These are phyloP conservation scores for Panagrolaimus sp. DNA, from an alignment of 1,140 invertebrate species.

Conservation along the genomic window DNA sequence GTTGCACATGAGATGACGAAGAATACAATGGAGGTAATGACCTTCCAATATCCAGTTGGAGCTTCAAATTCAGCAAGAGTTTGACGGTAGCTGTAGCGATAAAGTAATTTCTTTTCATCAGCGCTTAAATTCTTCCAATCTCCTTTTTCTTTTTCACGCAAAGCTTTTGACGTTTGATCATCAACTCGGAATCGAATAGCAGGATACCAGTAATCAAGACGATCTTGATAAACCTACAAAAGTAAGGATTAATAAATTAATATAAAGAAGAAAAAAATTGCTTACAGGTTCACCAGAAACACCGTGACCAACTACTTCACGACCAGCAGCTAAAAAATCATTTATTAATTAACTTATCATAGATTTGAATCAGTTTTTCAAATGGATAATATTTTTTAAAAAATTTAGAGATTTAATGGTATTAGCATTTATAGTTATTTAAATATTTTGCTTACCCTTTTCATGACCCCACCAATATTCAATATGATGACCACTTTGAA, in stretches of 20 bases:
- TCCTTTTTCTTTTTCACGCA: constrained; percentile 50
- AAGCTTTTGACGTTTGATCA: constrained; percentile 44
- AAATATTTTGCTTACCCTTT: too few species aligned
- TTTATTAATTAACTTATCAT: too few species aligned
- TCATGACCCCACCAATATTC: constrained; percentile 57
- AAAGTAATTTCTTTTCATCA: constrained; percentile 57
- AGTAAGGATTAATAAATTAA: not conserved
- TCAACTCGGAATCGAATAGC: constrained; percentile 59
- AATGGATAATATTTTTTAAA: too few species aligned
- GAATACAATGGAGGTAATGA: constrained; percentile 36
- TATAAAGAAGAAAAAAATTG: not conserved
- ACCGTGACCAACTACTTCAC: constrained; percentile 54
- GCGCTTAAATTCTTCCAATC: constrained; percentile 54
- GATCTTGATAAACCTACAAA: constrained; percentile 54
- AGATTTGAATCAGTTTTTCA: too few species aligned
- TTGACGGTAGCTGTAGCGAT: constrained; percentile 55
- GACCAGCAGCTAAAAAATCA: constrained; percentile 37
- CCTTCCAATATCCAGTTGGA: constrained; percentile 56
- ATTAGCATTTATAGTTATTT: too few species aligned
- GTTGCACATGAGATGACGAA: constrained; percentile 37
- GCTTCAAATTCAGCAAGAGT: constrained; percentile 57
- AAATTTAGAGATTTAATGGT: too few species aligned
- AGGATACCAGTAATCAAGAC: constrained; percentile 58
- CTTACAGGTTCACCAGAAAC: constrained; percentile 49
- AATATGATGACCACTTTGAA: constrained; percentile 32